Conservation (phyloP, 2,797 vertebrate genomes). For the Potorous gilbertii region DNA sequence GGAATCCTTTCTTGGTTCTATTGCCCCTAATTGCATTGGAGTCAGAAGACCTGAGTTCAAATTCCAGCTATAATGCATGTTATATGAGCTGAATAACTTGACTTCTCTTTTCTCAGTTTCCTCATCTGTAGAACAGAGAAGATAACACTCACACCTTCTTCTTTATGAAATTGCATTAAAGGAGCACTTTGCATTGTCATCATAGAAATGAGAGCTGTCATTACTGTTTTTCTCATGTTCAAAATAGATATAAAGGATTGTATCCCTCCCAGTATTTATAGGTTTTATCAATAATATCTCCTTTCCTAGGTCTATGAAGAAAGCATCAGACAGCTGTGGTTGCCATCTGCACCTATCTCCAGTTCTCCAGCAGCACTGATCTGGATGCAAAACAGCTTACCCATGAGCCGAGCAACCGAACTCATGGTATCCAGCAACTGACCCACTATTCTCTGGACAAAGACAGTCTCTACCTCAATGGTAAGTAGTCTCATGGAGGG, state of each 20-base stretch:
- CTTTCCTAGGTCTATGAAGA: conserved; percentile 76
- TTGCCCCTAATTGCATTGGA: neutral
- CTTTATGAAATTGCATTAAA: neutral
- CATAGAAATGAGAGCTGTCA: neutral
- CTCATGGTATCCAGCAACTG: conserved; percentile 69
- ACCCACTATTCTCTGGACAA: conserved; percentile 82
- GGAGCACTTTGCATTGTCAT: neutral
- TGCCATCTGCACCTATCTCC: conserved; percentile 76
- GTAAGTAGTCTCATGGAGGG: conserved; percentile 63
- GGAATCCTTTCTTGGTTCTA: neutral
- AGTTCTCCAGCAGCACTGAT: neutral
- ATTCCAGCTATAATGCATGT: neutral
- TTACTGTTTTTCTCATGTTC: neutral
- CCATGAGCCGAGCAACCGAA: conserved; percentile 79
- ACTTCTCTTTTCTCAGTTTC: neutral
- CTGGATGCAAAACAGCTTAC: conserved; percentile 76
- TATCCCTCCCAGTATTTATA: neutral
- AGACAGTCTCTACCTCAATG: conserved; percentile 82
- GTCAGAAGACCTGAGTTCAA: neutral
- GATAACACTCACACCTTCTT: too few species aligned
- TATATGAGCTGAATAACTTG: neutral
- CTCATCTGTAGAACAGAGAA: neutral
- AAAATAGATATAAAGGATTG: neutral
- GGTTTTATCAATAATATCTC: neutral
- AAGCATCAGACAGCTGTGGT: conserved; percentile 78